phyloP scores from a whole-genome alignment of 1,140 invertebrate genomes.

The Berghia stephanieae region DNA sequence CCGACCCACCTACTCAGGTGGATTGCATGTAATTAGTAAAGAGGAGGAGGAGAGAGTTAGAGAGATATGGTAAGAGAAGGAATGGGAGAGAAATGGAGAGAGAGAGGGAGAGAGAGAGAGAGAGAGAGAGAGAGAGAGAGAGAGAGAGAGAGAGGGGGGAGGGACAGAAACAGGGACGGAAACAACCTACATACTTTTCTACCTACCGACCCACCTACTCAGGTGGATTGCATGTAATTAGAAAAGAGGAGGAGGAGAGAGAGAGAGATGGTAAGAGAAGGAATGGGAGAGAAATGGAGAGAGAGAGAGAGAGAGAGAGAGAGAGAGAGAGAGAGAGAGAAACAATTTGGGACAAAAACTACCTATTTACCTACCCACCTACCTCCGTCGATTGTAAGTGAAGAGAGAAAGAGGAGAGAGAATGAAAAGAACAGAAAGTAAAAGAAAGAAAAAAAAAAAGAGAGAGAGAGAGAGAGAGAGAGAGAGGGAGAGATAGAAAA shows the following conservation, averaged over 20 bases:
- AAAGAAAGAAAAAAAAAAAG: not conserved
- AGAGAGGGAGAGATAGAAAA: not conserved
- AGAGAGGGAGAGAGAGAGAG: not conserved
- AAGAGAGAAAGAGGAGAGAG: not conserved
- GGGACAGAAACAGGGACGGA: not conserved
- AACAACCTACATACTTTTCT: no score
- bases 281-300: conserved; percentile 19
- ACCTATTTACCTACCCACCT: conserved; percentile 26
- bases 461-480: not conserved
- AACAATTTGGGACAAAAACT: no score
- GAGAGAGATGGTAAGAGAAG: conserved; percentile 1
- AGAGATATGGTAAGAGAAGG: not conserved
- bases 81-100: not conserved
- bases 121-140: not conserved
- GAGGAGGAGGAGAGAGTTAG: no score
- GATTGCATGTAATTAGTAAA: no score
- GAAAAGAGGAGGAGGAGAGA: not conserved
- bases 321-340: not conserved
- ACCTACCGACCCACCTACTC: no score
- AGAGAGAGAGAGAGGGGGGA: not conserved
- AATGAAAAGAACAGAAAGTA: not conserved
- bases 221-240: no score
- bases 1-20: no score
- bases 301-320: not conserved
- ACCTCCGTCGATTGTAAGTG: conserved; percentile 20